Conservation (phyloP, 1,140 invertebrate species). For the Ganaspis sp. region DNA sequence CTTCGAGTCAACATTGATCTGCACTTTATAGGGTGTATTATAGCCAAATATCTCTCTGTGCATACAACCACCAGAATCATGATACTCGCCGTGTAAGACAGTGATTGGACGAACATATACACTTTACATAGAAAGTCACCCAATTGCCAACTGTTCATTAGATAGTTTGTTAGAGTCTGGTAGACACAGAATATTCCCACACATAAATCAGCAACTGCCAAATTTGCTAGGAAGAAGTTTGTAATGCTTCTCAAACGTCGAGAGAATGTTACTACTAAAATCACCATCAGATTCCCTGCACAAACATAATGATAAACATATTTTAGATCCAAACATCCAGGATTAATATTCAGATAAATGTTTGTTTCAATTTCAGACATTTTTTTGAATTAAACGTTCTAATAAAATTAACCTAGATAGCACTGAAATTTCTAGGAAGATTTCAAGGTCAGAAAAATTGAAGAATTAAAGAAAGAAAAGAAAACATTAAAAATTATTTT, state of each 20-base stretch:
- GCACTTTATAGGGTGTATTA: constrained; percentile 88
- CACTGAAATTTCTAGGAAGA: no score
- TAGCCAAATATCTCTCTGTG: constrained; percentile 89
- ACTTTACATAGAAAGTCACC: constrained; percentile 89
- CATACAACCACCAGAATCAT: constrained; percentile 89
- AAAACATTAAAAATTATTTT: no score
- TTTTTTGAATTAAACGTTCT: no score
- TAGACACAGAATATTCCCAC: constrained; percentile 91
- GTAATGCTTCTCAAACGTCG: constrained; percentile 87
- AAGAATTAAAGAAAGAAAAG: no score
- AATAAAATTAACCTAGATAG: no score
- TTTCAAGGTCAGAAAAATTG: no score
- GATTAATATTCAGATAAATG: no score
- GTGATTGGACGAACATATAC: constrained; percentile 88
- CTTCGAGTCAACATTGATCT: constrained; percentile 85
- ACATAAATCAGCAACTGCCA: constrained; percentile 89
- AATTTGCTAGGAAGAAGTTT: constrained; percentile 90
- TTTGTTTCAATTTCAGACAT: no score
- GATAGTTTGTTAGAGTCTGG: constrained; percentile 87
- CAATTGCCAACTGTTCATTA: constrained; percentile 86
- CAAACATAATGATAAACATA: not conserved
- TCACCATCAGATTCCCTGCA: constrained; percentile 89
- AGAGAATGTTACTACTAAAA: constrained; percentile 87
- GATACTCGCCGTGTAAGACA: constrained; percentile 89
- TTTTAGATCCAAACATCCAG: no score